Evolutionary conservation across 2,797 vertebrate genomes (phyloP).

Genomic region (Smutsia temminckii): DNA sequence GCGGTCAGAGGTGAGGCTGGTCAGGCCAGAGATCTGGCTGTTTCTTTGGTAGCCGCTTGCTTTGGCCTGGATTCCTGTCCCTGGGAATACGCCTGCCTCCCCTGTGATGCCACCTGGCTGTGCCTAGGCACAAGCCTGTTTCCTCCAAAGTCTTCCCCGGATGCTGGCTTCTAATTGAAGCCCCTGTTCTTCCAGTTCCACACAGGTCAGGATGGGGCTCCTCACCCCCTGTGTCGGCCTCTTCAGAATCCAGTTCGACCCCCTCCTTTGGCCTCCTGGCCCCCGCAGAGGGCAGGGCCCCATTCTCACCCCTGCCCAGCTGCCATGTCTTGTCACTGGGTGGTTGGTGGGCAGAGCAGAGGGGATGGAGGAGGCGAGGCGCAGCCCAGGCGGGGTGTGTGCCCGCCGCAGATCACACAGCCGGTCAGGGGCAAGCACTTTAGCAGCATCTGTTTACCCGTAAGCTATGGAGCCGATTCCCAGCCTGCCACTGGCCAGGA

Average conservation of each 20-base stretch:
- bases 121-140: not conserved
- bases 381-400: not conserved
- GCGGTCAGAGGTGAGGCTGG: not conserved
- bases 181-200: constrained; percentile 58
- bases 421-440: constrained; percentile 61
- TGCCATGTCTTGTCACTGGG: not conserved
- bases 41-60: not conserved
- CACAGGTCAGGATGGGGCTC: not conserved
- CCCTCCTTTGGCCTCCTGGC: not conserved
- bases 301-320: too few relatives aligned
- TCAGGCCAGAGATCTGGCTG: not conserved
- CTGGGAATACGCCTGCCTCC: not conserved
- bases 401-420: not conserved
- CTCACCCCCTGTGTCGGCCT: not conserved
- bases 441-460: constrained; percentile 67
- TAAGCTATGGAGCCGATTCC: not conserved
- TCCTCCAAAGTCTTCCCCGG: constrained; percentile 67
- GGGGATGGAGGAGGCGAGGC: not conserved
- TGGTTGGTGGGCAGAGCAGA: fast-evolving
- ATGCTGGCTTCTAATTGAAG: constrained; percentile 50
- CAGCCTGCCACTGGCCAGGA: not conserved
- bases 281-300: not conserved
- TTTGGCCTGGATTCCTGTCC: not conserved
- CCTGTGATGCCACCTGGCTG: not conserved
- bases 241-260: not conserved